Evolutionary conservation across 1,140 invertebrate species (phyloP), one percentile per base, ranked within the genome.

Genomic region (Nomia melanderi): DNA sequence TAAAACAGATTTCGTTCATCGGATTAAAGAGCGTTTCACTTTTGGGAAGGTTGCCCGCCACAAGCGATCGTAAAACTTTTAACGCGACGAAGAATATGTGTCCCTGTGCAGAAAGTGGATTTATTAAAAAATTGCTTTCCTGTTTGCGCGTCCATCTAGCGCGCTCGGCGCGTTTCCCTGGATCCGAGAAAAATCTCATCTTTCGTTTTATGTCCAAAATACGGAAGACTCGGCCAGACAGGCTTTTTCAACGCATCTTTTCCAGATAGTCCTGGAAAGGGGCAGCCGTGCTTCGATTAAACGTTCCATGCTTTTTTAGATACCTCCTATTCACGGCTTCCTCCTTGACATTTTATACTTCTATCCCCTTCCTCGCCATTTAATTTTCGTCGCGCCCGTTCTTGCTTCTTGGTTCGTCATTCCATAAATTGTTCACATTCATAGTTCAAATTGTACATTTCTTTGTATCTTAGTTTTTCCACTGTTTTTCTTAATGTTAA

Each of bases 41-140:
- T 76, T 76, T 33, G n/a, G 41, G 54, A 71, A 41, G 39, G 53
- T 36, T 3, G 39, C 17, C 54, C 69, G 2, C 12, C n/a, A 11
- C n/a, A 6, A 5, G n/a, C 36, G 39, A 54, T 74, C 67, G 80
- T 74, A 64, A 74, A 72, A 82, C 60, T 70, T 62, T 78, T 41
- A 78, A 83, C 57, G 71, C 77, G 76, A 78, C 59, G 62, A 14
- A 50, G 67, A 83, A 74, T 78, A 82, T 77, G 72, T 73, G 78
- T 80, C 72, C 63, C 54, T 56, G 27, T 57, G 54, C 33, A 8
- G 54, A 84, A 84, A 84, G 64, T 76, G 77, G 77, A 84, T 83
- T 82, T 78, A 77, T 84, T 84, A 80, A 80, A 84, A 80, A 84
- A 86, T 82, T 81, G 63, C 72, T 53, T 29, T 56, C 81, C 44